Evolutionary conservation across 2,113 vertebrate genomes (phyloP).

Genomic region (Sinocyclocheilus anshuiensis): DNA sequence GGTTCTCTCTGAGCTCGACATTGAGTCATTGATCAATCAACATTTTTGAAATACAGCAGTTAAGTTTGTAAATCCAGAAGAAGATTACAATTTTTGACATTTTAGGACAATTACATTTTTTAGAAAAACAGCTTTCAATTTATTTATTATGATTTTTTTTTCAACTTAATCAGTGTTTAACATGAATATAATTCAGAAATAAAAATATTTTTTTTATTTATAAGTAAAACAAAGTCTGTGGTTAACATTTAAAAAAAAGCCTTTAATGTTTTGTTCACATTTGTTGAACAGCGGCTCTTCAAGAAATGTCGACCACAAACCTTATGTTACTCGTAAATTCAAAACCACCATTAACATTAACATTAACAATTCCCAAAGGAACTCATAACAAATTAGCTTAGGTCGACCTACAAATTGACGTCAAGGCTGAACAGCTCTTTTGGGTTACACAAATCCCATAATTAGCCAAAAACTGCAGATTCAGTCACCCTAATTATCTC

Average conservation of each 20-base stretch:
- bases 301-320: not conserved
- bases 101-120: too few species aligned
- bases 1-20: constrained; percentile 35
- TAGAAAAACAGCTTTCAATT: not conserved
- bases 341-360: not conserved
- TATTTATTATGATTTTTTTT: too few species aligned
- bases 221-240: not conserved
- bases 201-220: not conserved
- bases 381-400: not conserved
- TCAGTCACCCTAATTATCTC: constrained; percentile 18
- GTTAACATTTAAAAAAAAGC: not conserved
- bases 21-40: too few species aligned
- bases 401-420: not conserved
- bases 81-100: too few species aligned
- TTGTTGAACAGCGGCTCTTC: not conserved
- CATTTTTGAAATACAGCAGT: not conserved
- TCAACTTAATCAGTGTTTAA: not conserved
- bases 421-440: constrained; percentile 8
- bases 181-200: not conserved
- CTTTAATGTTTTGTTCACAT: not conserved
- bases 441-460: not conserved
- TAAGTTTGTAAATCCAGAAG: not conserved
- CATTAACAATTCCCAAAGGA: not conserved
- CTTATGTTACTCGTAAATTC: not conserved
- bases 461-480: constrained; percentile 1